Percentiles rank a stretch among this genome's conserved stretches.
phyloP scores from a whole-genome alignment of 2,113 vertebrate genomes.

The Prionailurus viverrinus region DNA sequence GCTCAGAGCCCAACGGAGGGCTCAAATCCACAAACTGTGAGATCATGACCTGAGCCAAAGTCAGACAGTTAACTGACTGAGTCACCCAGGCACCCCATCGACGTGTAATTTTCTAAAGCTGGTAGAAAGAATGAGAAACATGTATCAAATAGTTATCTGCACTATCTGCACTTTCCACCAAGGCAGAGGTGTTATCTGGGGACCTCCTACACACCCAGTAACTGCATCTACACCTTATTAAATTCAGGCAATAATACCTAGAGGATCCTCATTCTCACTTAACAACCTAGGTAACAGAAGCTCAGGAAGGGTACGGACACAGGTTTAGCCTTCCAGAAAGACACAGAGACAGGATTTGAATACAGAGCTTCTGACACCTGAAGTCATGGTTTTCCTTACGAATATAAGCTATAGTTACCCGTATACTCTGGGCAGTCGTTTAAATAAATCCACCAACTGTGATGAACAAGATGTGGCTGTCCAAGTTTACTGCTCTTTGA shows the following conservation, averaged over 20 bases:
- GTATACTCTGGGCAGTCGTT: not conserved
- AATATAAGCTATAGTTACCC: not conserved
- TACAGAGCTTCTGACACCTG: not conserved
- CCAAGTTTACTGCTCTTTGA: not conserved
- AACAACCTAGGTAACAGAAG: not conserved
- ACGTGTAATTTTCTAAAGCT: constrained; percentile 16
- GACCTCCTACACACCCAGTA: not conserved
- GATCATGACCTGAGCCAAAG: too few species aligned
- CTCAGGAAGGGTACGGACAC: not conserved
- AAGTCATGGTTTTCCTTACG: not conserved
- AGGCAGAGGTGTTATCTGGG: not conserved
- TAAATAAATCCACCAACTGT: not conserved
- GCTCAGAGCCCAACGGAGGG: too few species aligned
- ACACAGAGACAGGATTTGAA: not conserved
- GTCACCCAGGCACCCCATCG: too few species aligned
- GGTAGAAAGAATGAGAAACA: not conserved
- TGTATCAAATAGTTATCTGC: not conserved
- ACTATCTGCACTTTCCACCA: not conserved
- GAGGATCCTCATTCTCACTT: not conserved
- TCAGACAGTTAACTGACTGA: too few species aligned
- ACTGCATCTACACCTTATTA: not conserved
- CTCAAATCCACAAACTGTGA: too few species aligned
- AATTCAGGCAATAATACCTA: not conserved
- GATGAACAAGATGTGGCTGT: not conserved
- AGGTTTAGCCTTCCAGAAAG: not conserved